These are phyloP conservation scores for Esox niger DNA, from an alignment of 2,113 vertebrate species.

Conservation along the genomic window DNA sequence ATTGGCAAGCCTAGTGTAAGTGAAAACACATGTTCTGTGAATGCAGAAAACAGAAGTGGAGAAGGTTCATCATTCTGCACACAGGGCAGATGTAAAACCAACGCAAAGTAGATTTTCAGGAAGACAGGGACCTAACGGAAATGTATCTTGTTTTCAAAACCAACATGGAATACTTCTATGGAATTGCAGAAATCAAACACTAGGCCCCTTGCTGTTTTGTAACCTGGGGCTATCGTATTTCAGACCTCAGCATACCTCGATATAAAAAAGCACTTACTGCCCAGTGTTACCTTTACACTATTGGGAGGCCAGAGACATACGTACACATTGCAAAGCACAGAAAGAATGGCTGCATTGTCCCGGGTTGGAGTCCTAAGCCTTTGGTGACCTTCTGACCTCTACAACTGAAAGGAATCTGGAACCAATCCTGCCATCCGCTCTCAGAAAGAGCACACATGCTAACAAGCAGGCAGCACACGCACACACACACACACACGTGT, in stretches of 20 bases:
- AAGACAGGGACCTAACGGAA: slow-evolving; percentile 27
- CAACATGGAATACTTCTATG: slow-evolving; percentile 13
- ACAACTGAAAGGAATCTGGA: slow-evolving; percentile 44
- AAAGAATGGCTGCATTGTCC: slow-evolving; percentile 13
- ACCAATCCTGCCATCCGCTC: slow-evolving; percentile 23
- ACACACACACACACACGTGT: slow-evolving; percentile 9
- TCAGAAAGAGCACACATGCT: no score
- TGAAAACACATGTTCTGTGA: slow-evolving; percentile 67
- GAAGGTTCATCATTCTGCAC: slow-evolving; percentile 20
- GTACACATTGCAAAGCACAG: background rate
- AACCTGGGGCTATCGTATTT: background rate
- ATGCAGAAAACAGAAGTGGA: slow-evolving; percentile 51
- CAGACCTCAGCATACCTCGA: background rate
- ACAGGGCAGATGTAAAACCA: slow-evolving; percentile 40
- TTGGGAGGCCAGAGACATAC: no score
- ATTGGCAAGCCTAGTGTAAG: slow-evolving; percentile 54
- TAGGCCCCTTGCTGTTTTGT: background rate
- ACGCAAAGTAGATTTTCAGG: slow-evolving; percentile 31
- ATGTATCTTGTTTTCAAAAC: slow-evolving; percentile 44
- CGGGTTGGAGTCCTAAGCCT: slow-evolving; percentile 26
- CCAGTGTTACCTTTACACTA: no score
- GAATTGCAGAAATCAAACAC: background rate
- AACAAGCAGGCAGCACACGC: background rate
- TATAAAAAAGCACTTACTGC: no score
- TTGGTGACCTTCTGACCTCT: slow-evolving; percentile 17